phyloP scores from a whole-genome alignment of 2,113 vertebrate genomes.

The Geothlypis trichas region DNA sequence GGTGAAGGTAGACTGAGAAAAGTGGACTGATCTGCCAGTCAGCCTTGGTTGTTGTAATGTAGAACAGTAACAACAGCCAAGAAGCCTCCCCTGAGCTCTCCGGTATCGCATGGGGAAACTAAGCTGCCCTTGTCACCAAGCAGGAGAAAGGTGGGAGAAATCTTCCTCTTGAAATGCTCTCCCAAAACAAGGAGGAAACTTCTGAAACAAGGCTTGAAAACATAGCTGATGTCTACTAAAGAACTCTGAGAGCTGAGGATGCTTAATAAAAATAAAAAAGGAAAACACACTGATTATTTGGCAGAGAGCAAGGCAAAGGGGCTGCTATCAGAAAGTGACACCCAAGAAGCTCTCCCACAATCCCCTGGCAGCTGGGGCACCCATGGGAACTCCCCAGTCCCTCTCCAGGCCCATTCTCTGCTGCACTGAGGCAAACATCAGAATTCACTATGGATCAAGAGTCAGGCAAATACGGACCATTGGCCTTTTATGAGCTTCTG shows the following conservation, averaged over 20 bases:
- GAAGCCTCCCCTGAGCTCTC: neutral
- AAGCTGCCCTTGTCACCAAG: neutral
- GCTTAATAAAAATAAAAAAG: neutral
- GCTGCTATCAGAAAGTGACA: accelerated
- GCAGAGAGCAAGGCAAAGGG: neutral
- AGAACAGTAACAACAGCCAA: neutral
- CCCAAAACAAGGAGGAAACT: neutral
- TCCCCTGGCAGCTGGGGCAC: neutral
- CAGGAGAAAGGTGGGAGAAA: neutral
- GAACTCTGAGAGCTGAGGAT: neutral
- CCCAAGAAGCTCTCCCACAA: neutral
- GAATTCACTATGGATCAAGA: neutral
- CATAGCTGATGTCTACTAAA: neutral
- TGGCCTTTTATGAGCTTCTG: neutral
- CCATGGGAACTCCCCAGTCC: accelerated
- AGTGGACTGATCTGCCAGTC: neutral
- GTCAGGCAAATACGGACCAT: neutral
- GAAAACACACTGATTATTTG: neutral
- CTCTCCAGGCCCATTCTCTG: neutral
- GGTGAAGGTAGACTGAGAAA: neutral
- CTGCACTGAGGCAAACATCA: neutral
- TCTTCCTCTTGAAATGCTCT: neutral
- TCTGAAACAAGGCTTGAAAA: neutral
- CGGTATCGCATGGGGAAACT: accelerated
- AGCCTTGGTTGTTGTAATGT: neutral